Percentiles rank a stretch among this genome's conserved stretches.
Evolutionary conservation across 2,113 vertebrate species (phyloP).

Genomic region (Myocastor coypus): DNA sequence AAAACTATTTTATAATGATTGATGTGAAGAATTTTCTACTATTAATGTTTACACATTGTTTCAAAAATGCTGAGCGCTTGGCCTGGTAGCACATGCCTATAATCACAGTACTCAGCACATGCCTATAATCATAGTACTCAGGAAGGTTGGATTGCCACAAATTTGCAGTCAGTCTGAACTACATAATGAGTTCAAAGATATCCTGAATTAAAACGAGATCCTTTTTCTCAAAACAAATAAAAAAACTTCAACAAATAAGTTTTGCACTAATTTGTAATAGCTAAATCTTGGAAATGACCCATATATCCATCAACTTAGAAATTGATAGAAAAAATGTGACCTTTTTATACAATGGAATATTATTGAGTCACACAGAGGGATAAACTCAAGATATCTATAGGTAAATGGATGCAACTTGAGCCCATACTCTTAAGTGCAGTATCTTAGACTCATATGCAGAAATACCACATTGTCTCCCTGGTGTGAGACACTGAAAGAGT

Average conservation of each 20-base stretch:
- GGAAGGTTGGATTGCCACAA: not conserved
- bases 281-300: not conserved
- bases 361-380: not conserved
- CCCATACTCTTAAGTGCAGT: not conserved
- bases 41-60: not conserved
- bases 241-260: constrained; percentile 44
- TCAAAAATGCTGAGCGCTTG: not conserved
- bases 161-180: not conserved
- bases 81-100: not conserved
- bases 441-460: not conserved
- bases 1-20: constrained; percentile 46
- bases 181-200: not conserved
- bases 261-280: not conserved
- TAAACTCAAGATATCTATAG: not conserved
- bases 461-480: not conserved
- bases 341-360: not conserved
- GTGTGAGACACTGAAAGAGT: not conserved
- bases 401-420: not conserved
- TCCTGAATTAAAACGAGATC: not conserved
- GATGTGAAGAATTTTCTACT: constrained; percentile 13
- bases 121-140: not conserved
- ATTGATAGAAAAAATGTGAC: not conserved
- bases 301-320: not conserved
- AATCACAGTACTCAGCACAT: not conserved
- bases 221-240: not conserved